Base-by-base conservation (phyloP, 2,888 invertebrate species). In the Neoitamus cyanurus region DNA sequence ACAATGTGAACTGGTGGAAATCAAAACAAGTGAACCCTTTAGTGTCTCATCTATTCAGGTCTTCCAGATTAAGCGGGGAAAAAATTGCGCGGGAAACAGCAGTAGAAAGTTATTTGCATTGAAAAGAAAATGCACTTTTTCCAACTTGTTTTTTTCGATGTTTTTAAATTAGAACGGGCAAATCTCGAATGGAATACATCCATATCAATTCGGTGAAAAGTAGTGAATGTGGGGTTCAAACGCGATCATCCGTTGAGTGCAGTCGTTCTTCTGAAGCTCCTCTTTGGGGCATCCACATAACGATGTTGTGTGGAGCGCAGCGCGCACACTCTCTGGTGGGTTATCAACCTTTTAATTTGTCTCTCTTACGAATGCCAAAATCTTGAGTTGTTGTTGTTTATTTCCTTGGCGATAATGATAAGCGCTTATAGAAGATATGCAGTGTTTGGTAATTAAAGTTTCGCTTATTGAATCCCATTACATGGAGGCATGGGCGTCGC, bases 61-160 rank as follows among this genome's bases (percentile, higher is more conserved):
- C 20, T 58, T 25, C 58, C 20, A 25, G 25, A 58, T 58, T 20
- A 58, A 25, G 58, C 58, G 42, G 13, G 31, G 58, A 58, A 58
- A 48, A 58, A 58, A 58, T 9, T 58, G 20, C 4, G 36, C 77
- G 9, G 31, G 46, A 73, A 80, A 69, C 69, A 84, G 80, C 72
- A 48, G 84, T 84, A 70, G 80, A 84, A 84, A 84, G 82, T 82
- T 72, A 84, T 84, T 84, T 84, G 84, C 84, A 84, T 84, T 84
- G 82, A 84, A 84, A 80, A 25, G 84, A 84, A 82, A 70, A 48
- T 72, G 20, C 25, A 25, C 5, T 58, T 58, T 58, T 25, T 20
- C 20, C 9, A 9, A 58, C 2, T 5, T 48, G 5, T 58, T 25
- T 58, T 20, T 48, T 58, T 58, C 6, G 20, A 30, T 30, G 30